phyloP scores from a whole-genome alignment of 2,888 invertebrate genomes.

The Yponomeuta plumbellus region DNA sequence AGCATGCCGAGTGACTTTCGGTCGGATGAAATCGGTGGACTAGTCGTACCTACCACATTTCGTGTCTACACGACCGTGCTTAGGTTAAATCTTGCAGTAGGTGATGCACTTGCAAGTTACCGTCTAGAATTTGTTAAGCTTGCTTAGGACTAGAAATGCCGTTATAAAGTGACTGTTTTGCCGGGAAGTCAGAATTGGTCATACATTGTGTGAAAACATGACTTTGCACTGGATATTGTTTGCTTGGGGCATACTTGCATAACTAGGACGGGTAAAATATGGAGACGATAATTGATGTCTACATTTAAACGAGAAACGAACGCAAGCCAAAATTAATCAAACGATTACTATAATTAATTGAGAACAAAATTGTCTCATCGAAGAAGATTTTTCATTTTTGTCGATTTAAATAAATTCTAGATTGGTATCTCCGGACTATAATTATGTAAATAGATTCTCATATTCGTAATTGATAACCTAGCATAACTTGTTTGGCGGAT shows the following conservation, averaged over 20 bases:
- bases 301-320: not conserved
- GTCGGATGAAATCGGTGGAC: not conserved
- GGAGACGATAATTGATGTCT: not conserved
- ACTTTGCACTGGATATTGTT: not conserved
- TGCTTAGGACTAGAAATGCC: not conserved
- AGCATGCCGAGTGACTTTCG: too few relatives aligned
- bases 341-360: not conserved
- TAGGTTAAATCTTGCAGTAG: not conserved
- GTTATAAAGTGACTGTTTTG: not conserved
- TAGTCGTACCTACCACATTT: not conserved
- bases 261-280: not conserved
- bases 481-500: not conserved
- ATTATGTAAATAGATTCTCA: not conserved
- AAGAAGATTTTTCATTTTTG: not conserved
- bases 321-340: not conserved
- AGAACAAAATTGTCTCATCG: not conserved
- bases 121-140: not conserved
- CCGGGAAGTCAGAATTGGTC: not conserved
- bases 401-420: not conserved
- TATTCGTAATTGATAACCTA: slow-evolving; percentile 3
- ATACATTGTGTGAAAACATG: not conserved
- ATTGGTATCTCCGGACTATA: not conserved
- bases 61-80: not conserved
- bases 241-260: not conserved
- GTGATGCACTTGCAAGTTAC: not conserved